Base-by-base conservation (phyloP, 2,797 vertebrate genomes). In the Pogonophryne albipinna region DNA sequence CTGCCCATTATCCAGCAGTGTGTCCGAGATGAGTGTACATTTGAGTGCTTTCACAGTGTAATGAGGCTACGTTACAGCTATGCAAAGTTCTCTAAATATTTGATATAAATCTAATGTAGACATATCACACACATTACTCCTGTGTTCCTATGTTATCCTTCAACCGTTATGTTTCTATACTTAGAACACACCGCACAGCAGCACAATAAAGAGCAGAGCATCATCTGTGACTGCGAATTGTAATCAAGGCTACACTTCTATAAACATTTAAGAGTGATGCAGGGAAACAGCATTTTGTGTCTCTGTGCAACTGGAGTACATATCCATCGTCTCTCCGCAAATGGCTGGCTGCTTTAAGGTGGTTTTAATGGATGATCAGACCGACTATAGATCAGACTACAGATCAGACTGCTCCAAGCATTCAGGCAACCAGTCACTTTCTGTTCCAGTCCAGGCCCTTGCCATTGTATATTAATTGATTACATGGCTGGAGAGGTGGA, bases 381-480 rank as follows among this genome's bases (percentile, higher is more conserved):
- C 62, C 66, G 69, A 71, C 59, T 82, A 67, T 76, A 76, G 72
- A 80, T 80, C 60, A 66, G 76, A 71, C 62, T 51, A 80, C 55
- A 62, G 74, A 80, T 89, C 78, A 64, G 67, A 63, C 68, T 38
- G 45, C 46, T 85, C 64, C 66, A 38, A 61, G 60, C 31, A 49
- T 78, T 84, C 52, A 76, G 65, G 72, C 82, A 78, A 53, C 45
- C 64, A 71, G 49, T 82, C 74, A 55, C 64, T 83, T 74, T 80
- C 19, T 71, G 47, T 76, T 71, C 64, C 67, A 57, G 41, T 34
- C 42, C 23, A 59, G 42, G 67, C 64, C 53, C 53, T 83, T 34
- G 31, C 71, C 74, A 42, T 53, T 85, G 74, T 81, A 57, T 84
- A 70, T 84, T 71, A 85, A 88, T 81, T 83, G 79, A 76, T 75